Conservation (phyloP, 2,888 invertebrate genomes). For the Anoplius nigerrimus region DNA sequence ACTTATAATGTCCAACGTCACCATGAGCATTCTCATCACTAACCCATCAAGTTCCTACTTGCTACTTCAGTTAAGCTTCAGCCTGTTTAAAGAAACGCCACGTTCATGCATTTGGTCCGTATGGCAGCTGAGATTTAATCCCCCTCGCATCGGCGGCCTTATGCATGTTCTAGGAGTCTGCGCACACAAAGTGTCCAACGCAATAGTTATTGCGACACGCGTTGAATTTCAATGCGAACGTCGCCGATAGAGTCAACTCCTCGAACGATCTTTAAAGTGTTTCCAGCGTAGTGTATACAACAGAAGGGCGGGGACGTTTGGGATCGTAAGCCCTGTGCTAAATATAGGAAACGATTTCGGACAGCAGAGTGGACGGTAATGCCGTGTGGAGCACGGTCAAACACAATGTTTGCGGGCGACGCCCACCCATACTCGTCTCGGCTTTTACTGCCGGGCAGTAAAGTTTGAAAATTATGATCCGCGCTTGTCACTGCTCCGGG, state of each 20-base stretch:
- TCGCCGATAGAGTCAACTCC: constrained; percentile 21
- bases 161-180: too few species aligned
- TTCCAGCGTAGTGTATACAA: constrained; percentile 7
- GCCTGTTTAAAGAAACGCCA: too few species aligned
- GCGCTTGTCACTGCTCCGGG: constrained; percentile 71
- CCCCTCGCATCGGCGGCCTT: too few species aligned
- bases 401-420: constrained; percentile 72
- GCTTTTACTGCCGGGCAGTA: constrained; percentile 71
- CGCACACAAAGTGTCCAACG: too few species aligned
- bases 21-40: too few species aligned
- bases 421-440: constrained; percentile 69
- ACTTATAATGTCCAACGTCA: too few species aligned
- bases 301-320: constrained; percentile 21
- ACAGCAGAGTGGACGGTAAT: constrained; percentile 50
- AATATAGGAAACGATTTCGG: constrained; percentile 64
- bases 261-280: constrained; percentile 11
- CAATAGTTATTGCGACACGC: too few species aligned
- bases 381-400: constrained; percentile 64
- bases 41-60: too few species aligned
- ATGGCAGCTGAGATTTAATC: too few species aligned
- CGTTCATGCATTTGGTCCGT: too few species aligned
- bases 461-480: constrained; percentile 73
- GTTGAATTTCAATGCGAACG: background rate
- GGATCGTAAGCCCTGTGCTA: constrained; percentile 47
- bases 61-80: too few species aligned